Percentiles rank a stretch among this genome's conserved stretches.
phyloP scores from a whole-genome alignment of 2,888 invertebrate species.

The Prosapia bicincta region DNA sequence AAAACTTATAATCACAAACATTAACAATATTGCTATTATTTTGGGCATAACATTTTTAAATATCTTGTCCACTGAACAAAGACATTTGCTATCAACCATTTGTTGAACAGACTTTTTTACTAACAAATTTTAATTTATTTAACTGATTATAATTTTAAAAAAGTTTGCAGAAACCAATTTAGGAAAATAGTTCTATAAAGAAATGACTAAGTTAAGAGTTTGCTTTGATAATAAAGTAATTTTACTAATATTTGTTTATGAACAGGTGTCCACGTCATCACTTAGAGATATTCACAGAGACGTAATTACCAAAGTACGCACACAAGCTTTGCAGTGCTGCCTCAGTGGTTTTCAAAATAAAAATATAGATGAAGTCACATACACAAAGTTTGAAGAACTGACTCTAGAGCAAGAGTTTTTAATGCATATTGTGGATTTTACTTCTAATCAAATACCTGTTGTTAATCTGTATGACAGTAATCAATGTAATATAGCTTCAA shows the following conservation, averaged over 20 bases:
- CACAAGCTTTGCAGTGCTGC: constrained; percentile 75
- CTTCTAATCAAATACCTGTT: not conserved
- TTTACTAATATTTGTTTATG: constrained; percentile 2
- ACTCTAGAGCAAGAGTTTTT: constrained; percentile 21
- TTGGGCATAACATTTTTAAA: too few species aligned
- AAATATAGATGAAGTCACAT: not conserved
- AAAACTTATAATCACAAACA: too few species aligned
- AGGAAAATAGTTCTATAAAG: too few species aligned
- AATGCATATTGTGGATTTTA: constrained; percentile 50
- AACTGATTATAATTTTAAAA: too few species aligned
- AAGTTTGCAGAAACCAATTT: too few species aligned
- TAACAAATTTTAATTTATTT: too few species aligned
- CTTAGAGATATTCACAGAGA: constrained; percentile 63
- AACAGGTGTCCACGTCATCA: constrained; percentile 47
- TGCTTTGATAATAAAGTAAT: too few species aligned
- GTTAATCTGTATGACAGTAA: not conserved
- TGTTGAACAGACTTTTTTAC: too few species aligned
- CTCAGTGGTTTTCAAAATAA: constrained; percentile 57
- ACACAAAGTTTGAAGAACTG: constrained; percentile 11
- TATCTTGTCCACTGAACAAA: too few species aligned
- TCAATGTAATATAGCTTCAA: not conserved
- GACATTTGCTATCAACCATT: too few species aligned
- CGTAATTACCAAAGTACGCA: constrained; percentile 58
- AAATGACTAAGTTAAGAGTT: too few species aligned
- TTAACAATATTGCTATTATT: too few species aligned